phyloP scores from a whole-genome alignment of 2,113 vertebrate species.

The Cinclus cinclus region DNA sequence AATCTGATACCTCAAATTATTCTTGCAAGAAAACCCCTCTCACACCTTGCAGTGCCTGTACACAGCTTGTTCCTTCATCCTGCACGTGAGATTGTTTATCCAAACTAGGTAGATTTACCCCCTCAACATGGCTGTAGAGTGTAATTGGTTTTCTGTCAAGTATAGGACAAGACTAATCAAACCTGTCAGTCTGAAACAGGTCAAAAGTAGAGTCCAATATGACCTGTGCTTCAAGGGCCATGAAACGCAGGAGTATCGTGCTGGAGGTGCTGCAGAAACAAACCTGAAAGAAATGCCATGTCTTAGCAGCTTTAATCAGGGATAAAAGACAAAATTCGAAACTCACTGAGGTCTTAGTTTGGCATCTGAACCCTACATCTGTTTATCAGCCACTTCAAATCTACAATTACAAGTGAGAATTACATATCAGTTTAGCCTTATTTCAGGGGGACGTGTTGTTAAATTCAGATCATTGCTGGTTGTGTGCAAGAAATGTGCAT shows the following conservation, averaged over 20 bases:
- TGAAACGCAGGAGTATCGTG: neutral
- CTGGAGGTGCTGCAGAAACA: neutral
- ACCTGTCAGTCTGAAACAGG: neutral
- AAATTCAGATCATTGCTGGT: neutral
- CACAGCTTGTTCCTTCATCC: neutral
- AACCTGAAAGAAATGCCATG: neutral
- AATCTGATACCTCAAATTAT: neutral
- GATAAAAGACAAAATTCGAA: neutral
- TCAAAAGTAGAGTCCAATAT: neutral
- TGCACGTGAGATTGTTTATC: neutral
- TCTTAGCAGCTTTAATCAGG: conserved; percentile 14
- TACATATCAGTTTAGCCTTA: neutral
- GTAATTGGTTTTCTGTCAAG: conserved; percentile 13
- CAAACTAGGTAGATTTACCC: neutral
- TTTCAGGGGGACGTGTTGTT: neutral
- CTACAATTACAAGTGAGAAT: neutral
- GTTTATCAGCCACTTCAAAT: neutral
- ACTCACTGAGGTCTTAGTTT: neutral
- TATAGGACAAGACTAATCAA: conserved; percentile 16
- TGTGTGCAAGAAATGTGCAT: neutral
- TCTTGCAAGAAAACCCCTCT: neutral
- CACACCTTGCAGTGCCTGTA: neutral
- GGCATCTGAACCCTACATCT: neutral
- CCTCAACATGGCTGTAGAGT: neutral
- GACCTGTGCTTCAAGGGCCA: neutral